These are phyloP conservation scores for Stenurella melanura DNA, from an alignment of 2,888 invertebrate species.

Conservation along the genomic window DNA sequence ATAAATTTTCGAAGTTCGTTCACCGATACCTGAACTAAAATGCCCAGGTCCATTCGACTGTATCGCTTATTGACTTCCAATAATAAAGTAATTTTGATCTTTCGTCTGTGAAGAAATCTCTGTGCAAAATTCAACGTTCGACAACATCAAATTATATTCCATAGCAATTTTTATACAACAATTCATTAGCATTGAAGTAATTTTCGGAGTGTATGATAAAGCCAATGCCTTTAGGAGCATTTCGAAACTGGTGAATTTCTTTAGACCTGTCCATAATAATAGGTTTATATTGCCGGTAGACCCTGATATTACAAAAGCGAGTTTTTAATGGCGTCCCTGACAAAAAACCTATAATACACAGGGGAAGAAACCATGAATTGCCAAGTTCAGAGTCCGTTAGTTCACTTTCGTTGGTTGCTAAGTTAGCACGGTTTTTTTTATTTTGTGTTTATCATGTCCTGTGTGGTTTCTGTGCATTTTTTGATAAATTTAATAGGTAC, in stretches of 20 bases:
- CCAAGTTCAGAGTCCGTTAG: conserved; percentile 65
- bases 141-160: conserved; percentile 43
- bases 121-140: conserved; percentile 23
- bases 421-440: conserved; percentile 61
- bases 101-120: conserved; percentile 37
- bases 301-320: conserved; percentile 70
- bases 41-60: conserved; percentile 45
- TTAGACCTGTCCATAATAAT: conserved; percentile 66
- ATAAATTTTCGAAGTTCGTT: conserved; percentile 67
- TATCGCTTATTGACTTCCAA: conserved; percentile 53
- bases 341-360: conserved; percentile 67
- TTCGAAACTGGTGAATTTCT: conserved; percentile 43
- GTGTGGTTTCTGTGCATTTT: conserved; percentile 36
- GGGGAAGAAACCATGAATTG: conserved; percentile 66
- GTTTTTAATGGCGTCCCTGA: conserved; percentile 73
- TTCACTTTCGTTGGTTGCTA: conserved; percentile 66
- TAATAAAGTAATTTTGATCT: conserved; percentile 55
- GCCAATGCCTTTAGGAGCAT: conserved; percentile 25
- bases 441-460: conserved; percentile 41
- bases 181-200: conserved; percentile 45
- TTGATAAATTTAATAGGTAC: conserved; percentile 29
- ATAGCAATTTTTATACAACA: conserved; percentile 42
- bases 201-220: conserved; percentile 26
- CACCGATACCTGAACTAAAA: conserved; percentile 57
- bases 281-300: conserved; percentile 66